A percentile compares a stretch with the other conserved stretches of the same genome.
phyloP scores from a whole-genome alignment of 2,888 invertebrate genomes.

The Bedellia somnulentella region DNA sequence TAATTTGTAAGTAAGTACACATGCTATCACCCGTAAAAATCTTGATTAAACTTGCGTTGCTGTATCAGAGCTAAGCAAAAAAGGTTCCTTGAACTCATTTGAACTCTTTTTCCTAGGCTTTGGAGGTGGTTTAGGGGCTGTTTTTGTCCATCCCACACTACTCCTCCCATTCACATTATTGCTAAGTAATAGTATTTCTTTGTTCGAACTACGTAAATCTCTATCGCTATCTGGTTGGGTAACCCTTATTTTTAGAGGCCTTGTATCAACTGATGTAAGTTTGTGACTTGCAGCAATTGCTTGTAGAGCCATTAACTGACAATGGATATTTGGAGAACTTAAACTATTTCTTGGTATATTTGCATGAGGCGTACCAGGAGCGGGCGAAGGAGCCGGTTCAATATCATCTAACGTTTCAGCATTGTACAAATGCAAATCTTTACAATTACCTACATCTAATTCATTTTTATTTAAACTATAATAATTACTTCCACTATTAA shows the following conservation, averaged over 20 bases:
- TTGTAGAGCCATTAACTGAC: constrained; percentile 44
- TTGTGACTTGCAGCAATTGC: constrained; percentile 16
- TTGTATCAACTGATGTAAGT: constrained; percentile 20
- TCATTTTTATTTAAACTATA: constrained; percentile 75
- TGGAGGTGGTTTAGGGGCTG: constrained; percentile 78
- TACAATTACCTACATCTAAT: constrained; percentile 51
- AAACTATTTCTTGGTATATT: constrained; percentile 49
- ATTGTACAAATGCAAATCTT: constrained; percentile 28
- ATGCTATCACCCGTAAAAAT: too few relatives aligned
- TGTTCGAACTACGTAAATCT: constrained; percentile 22
- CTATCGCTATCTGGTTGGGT: constrained; percentile 27
- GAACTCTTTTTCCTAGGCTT: constrained; percentile 74
- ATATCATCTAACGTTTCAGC: constrained; percentile 37
- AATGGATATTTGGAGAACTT: constrained; percentile 55
- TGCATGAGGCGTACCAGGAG: constrained; percentile 51
- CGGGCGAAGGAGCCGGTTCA: constrained; percentile 51
- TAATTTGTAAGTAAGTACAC: too few relatives aligned
- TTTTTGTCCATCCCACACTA: constrained; percentile 36
- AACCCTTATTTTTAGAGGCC: constrained; percentile 34
- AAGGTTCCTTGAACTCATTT: constrained; percentile 67
- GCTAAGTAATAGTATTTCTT: constrained; percentile 24
- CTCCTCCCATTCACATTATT: constrained; percentile 37
- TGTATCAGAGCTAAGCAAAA: constrained; percentile 81
- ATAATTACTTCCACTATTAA: constrained; percentile 78
- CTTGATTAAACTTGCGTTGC: constrained; percentile 76